Conservation (phyloP, 2,797 vertebrate species). For the Acanthornis magna region DNA sequence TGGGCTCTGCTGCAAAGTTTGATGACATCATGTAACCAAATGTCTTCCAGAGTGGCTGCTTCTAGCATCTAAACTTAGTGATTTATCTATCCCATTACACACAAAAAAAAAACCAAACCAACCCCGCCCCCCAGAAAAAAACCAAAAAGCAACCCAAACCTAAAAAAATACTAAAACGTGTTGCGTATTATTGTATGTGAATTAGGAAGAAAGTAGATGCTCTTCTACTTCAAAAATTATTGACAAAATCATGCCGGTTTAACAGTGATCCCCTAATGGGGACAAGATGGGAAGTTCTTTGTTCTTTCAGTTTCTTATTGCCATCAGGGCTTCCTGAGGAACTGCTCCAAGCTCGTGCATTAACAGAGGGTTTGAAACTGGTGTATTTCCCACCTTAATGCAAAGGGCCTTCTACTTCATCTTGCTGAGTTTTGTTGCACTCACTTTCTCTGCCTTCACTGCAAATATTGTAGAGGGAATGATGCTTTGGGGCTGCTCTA, state of each 20-base stretch:
- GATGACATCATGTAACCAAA: neutral
- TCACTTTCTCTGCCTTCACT: neutral
- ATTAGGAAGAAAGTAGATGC: neutral
- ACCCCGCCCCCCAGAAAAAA: no score
- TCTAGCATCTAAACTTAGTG: neutral
- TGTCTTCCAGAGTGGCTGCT: neutral
- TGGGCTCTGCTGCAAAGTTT: neutral
- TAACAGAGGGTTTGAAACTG: neutral
- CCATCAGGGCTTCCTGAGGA: neutral
- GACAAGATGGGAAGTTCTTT: neutral
- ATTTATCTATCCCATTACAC: neutral
- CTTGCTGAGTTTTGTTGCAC: neutral
- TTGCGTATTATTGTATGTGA: neutral
- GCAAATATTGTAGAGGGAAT: neutral
- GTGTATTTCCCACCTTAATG: neutral
- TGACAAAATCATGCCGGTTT: neutral
- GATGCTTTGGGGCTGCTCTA: neutral
- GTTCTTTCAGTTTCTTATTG: neutral
- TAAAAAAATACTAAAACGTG: neutral
- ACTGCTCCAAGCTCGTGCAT: fast-evolving
- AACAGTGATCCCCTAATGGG: neutral
- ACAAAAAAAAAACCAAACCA: neutral
- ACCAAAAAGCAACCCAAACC: neutral
- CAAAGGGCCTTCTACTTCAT: neutral
- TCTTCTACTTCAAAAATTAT: neutral